phyloP scores from a whole-genome alignment of 2,888 invertebrate species.

The Agonopterix alstromeriana region DNA sequence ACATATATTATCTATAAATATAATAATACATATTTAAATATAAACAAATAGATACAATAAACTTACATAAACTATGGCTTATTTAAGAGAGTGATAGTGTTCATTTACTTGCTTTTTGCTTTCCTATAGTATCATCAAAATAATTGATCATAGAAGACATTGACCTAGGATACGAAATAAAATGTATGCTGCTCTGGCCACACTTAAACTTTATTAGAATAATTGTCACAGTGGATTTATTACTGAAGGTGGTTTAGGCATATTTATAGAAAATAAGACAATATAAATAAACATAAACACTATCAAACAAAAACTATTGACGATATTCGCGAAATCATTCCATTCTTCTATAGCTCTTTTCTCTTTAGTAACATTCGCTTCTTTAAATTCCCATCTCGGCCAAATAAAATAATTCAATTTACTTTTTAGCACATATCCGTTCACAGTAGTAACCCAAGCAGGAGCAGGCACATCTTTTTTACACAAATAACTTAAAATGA shows the following conservation, averaged over 20 bases:
- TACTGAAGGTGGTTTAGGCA: background rate
- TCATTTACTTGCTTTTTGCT: too few relatives aligned
- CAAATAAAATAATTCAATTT: conserved; percentile 21
- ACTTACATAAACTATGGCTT: too few relatives aligned
- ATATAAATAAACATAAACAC: background rate
- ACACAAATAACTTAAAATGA: conserved; percentile 13
- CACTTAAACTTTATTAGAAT: too few relatives aligned
- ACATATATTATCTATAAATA: too few relatives aligned
- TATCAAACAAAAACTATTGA: conserved; percentile 18
- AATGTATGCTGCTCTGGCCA: too few relatives aligned
- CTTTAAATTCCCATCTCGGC: conserved; percentile 9
- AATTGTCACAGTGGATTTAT: too few relatives aligned
- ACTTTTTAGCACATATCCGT: conserved; percentile 15
- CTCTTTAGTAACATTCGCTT: conserved; percentile 10
- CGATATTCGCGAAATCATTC: conserved; percentile 27
- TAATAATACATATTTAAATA: too few relatives aligned
- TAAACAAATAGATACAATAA: too few relatives aligned
- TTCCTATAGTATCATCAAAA: too few relatives aligned
- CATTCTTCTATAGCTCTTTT: conserved; percentile 18
- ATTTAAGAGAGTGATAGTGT: too few relatives aligned
- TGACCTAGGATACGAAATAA: too few relatives aligned
- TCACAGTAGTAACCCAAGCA: background rate
- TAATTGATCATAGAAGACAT: too few relatives aligned
- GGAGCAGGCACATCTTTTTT: background rate
- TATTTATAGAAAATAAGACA: background rate